These are phyloP conservation scores for Mesocricetus auratus DNA, from an alignment of 2,113 vertebrate species.

Conservation along the genomic window DNA sequence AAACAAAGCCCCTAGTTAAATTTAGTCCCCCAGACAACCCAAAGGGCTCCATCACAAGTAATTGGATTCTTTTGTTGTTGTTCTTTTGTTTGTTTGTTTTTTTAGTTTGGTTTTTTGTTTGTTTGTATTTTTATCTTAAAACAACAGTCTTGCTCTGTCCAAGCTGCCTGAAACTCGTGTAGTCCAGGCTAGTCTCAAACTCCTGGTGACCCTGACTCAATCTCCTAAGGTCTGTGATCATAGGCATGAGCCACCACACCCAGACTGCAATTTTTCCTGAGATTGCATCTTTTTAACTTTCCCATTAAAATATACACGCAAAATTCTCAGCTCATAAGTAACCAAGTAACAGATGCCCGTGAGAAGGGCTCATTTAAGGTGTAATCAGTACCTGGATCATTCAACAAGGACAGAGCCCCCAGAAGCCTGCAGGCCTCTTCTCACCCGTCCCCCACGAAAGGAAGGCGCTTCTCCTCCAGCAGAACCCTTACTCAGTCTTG, in stretches of 20 bases:
- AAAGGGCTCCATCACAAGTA: neutral
- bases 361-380: neutral
- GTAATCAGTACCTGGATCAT: neutral
- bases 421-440: neutral
- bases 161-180: neutral
- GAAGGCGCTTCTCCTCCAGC: neutral
- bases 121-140: too few species aligned
- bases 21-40: neutral
- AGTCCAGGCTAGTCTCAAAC: neutral
- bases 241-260: neutral
- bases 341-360: neutral
- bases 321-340: neutral
- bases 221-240: neutral
- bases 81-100: neutral
- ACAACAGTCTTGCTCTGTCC: neutral
- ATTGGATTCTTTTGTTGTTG: neutral
- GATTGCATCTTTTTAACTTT: neutral
- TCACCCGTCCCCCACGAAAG: fast-evolving
- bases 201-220: neutral
- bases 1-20: neutral
- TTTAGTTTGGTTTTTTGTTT: neutral
- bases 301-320: neutral
- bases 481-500: neutral
- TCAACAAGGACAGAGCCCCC: neutral
- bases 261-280: conserved; percentile 5